Percentiles rank a stretch among this genome's conserved stretches.
phyloP scores from a whole-genome alignment of 2,888 invertebrate genomes.

The Ichneumon xanthorius region DNA sequence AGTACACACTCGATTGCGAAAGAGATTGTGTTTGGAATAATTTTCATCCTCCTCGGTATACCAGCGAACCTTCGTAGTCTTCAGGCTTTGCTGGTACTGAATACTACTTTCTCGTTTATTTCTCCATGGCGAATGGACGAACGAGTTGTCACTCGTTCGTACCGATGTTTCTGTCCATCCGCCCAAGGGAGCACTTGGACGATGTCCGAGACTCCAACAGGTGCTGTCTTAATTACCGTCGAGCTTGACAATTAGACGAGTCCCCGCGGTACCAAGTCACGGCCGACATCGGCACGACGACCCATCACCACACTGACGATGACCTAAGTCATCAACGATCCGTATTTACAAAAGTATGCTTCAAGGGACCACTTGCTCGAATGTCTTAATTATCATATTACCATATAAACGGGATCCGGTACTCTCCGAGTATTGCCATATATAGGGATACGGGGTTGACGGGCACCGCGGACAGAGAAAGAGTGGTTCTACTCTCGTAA shows the following conservation, averaged over 20 bases:
- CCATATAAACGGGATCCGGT: slow-evolving; percentile 71
- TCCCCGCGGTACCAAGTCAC: slow-evolving; percentile 40
- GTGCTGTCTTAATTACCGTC: slow-evolving; percentile 58
- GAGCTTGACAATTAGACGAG: slow-evolving; percentile 57
- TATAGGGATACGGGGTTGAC: slow-evolving; percentile 67
- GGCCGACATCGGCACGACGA: slow-evolving; percentile 16
- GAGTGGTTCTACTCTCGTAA: slow-evolving; percentile 52
- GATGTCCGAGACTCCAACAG: slow-evolving; percentile 27
- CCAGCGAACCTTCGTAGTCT: neutral
- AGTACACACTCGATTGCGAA: slow-evolving; percentile 8
- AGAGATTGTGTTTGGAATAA: slow-evolving; percentile 18
- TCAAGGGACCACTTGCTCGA: slow-evolving; percentile 53
- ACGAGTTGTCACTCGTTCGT: slow-evolving; percentile 8
- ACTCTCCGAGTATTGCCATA: slow-evolving; percentile 64
- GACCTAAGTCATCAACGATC: slow-evolving; percentile 49
- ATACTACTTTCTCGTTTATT: slow-evolving; percentile 14
- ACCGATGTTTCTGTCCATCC: slow-evolving; percentile 10
- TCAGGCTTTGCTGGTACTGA: slow-evolving; percentile 7
- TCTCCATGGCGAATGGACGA: slow-evolving; percentile 17
- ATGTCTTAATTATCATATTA: slow-evolving; percentile 77
- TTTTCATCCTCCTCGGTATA: neutral
- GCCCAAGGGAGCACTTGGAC: slow-evolving; percentile 51
- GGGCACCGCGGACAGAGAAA: slow-evolving; percentile 48
- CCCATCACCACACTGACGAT: slow-evolving; percentile 15
- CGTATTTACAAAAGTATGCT: slow-evolving; percentile 38